Evolutionary conservation across 2,797 vertebrate species (phyloP), one percentile per base, ranked within the genome.

Genomic region (Gymnopithys bicolor): DNA sequence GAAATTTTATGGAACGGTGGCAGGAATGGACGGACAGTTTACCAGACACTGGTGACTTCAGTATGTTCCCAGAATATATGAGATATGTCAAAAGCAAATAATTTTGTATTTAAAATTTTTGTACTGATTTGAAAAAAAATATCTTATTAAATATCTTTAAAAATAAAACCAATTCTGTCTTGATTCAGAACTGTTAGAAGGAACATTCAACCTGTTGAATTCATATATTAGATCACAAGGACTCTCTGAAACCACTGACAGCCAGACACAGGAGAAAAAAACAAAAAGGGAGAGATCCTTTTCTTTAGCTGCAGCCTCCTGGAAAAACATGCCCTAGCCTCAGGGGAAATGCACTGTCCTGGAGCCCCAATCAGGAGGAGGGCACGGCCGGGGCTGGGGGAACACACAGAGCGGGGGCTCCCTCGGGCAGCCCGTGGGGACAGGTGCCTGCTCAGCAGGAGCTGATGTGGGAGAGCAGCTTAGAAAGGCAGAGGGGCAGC

Each of bases 51-150:
- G 97, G 94, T 96, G 95, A 97, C 94, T 97, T 97, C 53, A 39
- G 93, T 87, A 78, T 96, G 96, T 97, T 98, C 95, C 97, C 96
- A 97, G 92, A 96, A 96, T 78, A 96, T 95, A 92, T 92, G 94
- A 98, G 96, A 97, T 85, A 97, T 90, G 93, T 97, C 96, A 97
- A 98, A 96, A 96, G 95, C 94, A 98, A 98, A 98, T 97, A 97
- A 97, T 96, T 98, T 98, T 98, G 98, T 98, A 98, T 98, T 98
- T 98, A 98, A 98, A 97, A 93, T 97, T 98, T 98, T 98, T 98
- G 98, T 98, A 98, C 96, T 98, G 97, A 98, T 98, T 97, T 98
- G 95, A 93, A 97, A 96, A 96, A 96, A 96, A 97, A 93, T 93
- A 94, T 94, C 96, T 96, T 97, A 98, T 98, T 98, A 98, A 98